Base-by-base conservation (phyloP, 2,113 vertebrate species). In the Nibea albiflora region DNA sequence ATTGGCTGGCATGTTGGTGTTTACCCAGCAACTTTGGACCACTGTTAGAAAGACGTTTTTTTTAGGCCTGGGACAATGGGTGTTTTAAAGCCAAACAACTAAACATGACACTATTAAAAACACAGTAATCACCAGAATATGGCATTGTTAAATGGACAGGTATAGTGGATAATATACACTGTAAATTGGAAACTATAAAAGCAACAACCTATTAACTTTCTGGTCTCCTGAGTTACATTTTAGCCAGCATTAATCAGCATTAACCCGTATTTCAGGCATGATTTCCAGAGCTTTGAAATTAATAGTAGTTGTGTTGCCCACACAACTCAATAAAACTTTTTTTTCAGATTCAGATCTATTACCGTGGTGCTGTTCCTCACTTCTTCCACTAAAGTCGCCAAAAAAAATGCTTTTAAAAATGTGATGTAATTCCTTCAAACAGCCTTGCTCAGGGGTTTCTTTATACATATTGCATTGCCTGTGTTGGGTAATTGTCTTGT, bases 401-500 rank as follows among this genome's bases (percentile, higher is more conserved):
- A 70, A 87, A 87, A 62, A 28, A 39, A 22, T 1, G 1, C 44
- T 15, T 50, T 14, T 53, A 50, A 47, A 68, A 75, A 69, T 57
- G 54, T 79, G 52, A 39, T 53, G 26, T 80, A 73, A 83, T 66
- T 77, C 72, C 44, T 77, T 64, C 63, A 62, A 69, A 73, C 49
- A 28, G 49, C 62, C 24, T 77, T 1, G 6, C 53, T 52, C 31
- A 3, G 63, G 67, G 20, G 42, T 58, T 65, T 65, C 57, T 60
- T 86, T 35, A 64, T 83, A 26, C 28, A 74, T 73, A 76, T 50
- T 81, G 26, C 50, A 78, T 46, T 5, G 15, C 16, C 61, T 16
- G 22, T 70, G 78, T 57, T 70, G 67, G 42, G 42, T 73, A 70
- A 87, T 76, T 80, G 75, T 75, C 68, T 67, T 54, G 50, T 80